Evolutionary conservation across 2,113 vertebrate species (phyloP), one percentile per base, ranked within the genome.

Genomic region (Phaethornis superciliosus): DNA sequence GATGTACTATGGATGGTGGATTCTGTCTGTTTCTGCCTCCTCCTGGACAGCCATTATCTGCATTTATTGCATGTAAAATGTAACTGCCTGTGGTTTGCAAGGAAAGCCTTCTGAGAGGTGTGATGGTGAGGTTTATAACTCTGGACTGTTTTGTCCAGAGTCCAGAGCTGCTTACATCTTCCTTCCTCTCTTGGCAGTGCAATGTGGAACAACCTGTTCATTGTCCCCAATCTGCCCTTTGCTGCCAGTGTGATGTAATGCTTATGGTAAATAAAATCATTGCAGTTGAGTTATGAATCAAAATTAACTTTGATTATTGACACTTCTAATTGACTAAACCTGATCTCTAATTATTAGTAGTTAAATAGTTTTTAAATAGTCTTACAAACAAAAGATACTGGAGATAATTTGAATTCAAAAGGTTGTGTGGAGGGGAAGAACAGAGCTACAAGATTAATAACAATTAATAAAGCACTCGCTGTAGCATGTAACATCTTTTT

Each of bases 401-500:
- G 65, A 28, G 51, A 3, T 63, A 10, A 49, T 94, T 83, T 87
- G 80, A 94, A 54, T 71, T 81, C 63, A 49, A 7, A 84, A 58
- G 69, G 19, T 14, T 33, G 12, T 81, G 51, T 55, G 70, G 79
- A 81, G 42, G 15, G n/a, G 47, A 69, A 67, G 65, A 85, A 49
- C 47, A 12, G 12, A 26, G 54, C 46, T 65, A 47, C 15, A 4
- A 69, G 68, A 95, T 93, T 94, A 85, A 84, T 69, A 85, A 35
- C 44, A 52, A 80, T 92, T 95, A 81, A 93, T 58, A 69, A 86
- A 93, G 88, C 28, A 44, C 51, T 47, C 42, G 32, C 86, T 60
- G 65, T 79, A 15, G 70, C 4, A 0, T 27, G 59, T 86, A 84
- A 90, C 91, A 68, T 84, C 55, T 58, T 81, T 55, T 10, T 35